Percentiles rank a stretch among this genome's conserved stretches.
Conservation (phyloP, 2,888 invertebrate species). For the Nomada flava region DNA sequence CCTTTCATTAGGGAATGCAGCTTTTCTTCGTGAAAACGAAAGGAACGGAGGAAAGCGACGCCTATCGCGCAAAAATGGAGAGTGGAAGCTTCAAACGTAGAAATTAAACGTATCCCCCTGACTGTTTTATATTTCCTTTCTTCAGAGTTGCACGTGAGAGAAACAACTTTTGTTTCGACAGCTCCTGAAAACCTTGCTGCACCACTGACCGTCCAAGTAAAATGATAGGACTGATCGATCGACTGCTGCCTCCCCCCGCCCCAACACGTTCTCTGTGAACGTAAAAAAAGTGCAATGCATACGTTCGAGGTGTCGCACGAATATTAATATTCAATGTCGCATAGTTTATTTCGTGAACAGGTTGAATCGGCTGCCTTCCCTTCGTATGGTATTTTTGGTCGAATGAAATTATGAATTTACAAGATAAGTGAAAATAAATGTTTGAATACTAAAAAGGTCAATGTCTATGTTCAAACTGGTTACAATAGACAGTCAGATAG, state of each 20-base stretch:
- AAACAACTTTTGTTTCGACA: not conserved
- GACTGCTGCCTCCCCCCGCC: not conserved
- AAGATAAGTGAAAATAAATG: not conserved
- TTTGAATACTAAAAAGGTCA: not conserved
- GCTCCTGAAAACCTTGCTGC: constrained; percentile 2
- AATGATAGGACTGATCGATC: constrained; percentile 49
- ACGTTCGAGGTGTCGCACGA: constrained; percentile 31
- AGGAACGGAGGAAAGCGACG: not conserved
- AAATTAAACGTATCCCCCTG: not conserved
- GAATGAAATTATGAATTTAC: not conserved
- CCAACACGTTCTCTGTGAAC: constrained; percentile 17
- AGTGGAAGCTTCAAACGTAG: constrained; percentile 1
- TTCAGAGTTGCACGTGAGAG: not conserved
- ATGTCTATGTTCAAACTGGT: not conserved
- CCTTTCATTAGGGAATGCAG: not conserved
- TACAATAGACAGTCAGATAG: not conserved
- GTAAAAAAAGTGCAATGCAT: constrained; percentile 21
- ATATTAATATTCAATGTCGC: constrained; percentile 42
- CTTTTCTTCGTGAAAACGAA: not conserved
- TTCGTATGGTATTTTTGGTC: constrained; percentile 3
- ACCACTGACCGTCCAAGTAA: constrained; percentile 43
- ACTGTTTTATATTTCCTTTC: not conserved
- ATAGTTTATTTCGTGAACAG: not conserved
- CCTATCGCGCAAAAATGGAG: constrained; percentile 14
- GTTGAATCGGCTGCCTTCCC: not conserved